phyloP scores from a whole-genome alignment of 1,140 invertebrate species.

The Cherax quadricarinatus region DNA sequence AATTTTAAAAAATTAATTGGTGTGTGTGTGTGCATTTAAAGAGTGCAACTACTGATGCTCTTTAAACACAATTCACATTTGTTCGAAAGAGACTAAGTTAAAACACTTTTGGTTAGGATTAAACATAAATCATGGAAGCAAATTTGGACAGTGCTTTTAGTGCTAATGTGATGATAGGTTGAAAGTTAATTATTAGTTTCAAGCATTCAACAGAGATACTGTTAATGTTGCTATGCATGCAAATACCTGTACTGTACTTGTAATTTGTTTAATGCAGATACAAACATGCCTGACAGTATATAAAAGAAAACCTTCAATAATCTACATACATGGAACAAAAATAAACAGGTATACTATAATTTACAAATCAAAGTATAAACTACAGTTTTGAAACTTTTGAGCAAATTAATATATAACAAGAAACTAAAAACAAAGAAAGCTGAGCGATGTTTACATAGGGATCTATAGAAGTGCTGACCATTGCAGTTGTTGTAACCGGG shows the following conservation, averaged over 20 bases:
- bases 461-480: constrained; percentile 65
- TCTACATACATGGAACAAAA: not conserved
- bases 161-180: not conserved
- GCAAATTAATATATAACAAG: not conserved
- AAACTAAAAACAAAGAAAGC: constrained; percentile 49
- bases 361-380: constrained; percentile 5
- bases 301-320: not conserved
- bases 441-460: constrained; percentile 60
- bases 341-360: not conserved
- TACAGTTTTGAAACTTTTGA: not conserved
- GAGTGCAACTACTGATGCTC: no score
- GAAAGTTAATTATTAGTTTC: not conserved
- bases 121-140: not conserved
- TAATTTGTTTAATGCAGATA: constrained; percentile 12
- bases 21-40: no score
- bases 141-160: not conserved
- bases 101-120: not conserved
- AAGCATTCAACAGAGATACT: not conserved
- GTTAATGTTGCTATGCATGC: not conserved
- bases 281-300: not conserved
- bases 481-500: constrained; percentile 55
- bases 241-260: not conserved
- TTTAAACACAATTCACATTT: no score
- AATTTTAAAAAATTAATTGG: no score
- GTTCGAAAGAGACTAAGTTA: not conserved